Evolutionary conservation across 2,113 vertebrate species (phyloP).

Genomic region (Galeopterus variegatus): DNA sequence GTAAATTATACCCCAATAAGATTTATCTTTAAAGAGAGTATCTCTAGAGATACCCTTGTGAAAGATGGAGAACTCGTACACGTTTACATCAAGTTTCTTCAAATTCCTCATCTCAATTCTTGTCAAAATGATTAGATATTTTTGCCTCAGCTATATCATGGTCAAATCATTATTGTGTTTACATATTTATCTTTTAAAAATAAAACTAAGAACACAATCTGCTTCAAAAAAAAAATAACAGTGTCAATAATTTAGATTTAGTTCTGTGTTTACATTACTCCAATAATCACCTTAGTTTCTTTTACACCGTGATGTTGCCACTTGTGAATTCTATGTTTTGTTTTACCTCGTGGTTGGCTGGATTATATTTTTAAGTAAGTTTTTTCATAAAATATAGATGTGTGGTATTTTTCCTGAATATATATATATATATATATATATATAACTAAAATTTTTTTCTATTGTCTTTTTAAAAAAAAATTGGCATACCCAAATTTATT

Average conservation of each 20-base stretch:
- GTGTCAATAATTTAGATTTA: background rate
- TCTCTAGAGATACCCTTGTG: background rate
- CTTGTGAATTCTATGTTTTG: background rate
- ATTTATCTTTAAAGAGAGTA: background rate
- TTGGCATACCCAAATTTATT: no score
- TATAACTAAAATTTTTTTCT: background rate
- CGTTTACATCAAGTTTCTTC: background rate
- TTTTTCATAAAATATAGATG: background rate
- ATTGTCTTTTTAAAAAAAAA: background rate
- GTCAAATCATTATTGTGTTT: background rate
- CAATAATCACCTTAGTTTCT: background rate
- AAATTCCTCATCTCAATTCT: background rate
- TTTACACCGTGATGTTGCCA: background rate
- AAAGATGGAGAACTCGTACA: background rate
- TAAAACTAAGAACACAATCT: background rate
- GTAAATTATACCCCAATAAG: background rate
- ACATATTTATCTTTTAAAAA: background rate
- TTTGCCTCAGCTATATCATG: background rate
- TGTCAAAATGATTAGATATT: background rate
- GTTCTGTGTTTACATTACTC: background rate
- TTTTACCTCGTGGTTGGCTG: background rate
- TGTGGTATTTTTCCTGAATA: background rate
- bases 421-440: background rate
- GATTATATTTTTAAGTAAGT: slow-evolving; percentile 8
- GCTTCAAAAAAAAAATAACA: background rate